phyloP scores from a whole-genome alignment of 1,140 invertebrate species.

The Brachionus sp. region DNA sequence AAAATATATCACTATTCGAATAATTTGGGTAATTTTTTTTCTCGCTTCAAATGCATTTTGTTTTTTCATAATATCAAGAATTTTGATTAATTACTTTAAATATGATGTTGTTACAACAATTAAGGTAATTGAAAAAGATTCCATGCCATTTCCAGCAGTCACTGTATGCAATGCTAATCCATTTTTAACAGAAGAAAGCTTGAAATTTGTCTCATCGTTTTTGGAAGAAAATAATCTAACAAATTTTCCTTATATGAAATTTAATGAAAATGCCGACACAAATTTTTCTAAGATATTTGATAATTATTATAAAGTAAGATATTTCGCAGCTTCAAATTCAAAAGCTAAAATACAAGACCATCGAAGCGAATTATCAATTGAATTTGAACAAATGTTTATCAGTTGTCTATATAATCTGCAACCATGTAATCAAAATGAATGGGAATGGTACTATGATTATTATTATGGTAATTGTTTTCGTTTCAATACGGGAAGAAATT shows the following conservation, averaged over 20 bases:
- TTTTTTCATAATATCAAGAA: neutral
- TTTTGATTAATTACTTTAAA: neutral
- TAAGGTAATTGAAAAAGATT: neutral
- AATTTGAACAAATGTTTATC: neutral
- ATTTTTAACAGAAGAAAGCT: neutral
- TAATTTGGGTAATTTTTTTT: neutral
- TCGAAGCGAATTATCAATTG: neutral
- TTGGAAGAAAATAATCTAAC: neutral
- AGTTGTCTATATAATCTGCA: neutral
- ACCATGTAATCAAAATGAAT: neutral
- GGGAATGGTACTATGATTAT: constrained; percentile 15
- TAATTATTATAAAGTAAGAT: neutral
- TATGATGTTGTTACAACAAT: constrained; percentile 29
- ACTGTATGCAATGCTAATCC: constrained; percentile 9
- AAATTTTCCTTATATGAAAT: neutral
- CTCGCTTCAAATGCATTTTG: neutral
- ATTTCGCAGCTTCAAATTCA: neutral
- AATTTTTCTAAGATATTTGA: neutral
- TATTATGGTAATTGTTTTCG: constrained; percentile 25
- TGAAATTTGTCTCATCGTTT: neutral
- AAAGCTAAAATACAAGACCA: neutral
- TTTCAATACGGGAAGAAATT: neutral
- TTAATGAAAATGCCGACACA: neutral
- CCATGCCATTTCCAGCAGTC: constrained; percentile 8
- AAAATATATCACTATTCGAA: neutral